These are phyloP conservation scores for Caenorhabditis elegans DNA, from an alignment of 1,140 invertebrate genomes.

Conservation along the genomic window WBcel235 BX284603.4:13023501-13024000, in stretches of 20 bases:
- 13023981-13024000: no score
- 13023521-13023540: slow-evolving; percentile 34
- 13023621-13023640: slow-evolving; percentile 62
- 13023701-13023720: slow-evolving; percentile 38
- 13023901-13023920: background rate
- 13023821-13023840: slow-evolving; percentile 56
- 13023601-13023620: slow-evolving; percentile 60
- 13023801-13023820: slow-evolving; percentile 63
- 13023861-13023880: slow-evolving; percentile 47
- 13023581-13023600: slow-evolving; percentile 55
- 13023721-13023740: background rate
- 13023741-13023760: slow-evolving; percentile 58
- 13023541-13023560: slow-evolving; percentile 54
- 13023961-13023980: no score
- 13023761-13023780: slow-evolving; percentile 63
- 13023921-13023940: slow-evolving; percentile 7
- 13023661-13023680: no score
- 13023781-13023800: slow-evolving; percentile 62
- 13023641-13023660: slow-evolving; percentile 64
- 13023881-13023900: background rate
- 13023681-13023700: no score
- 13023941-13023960: no score
- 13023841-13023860: slow-evolving; percentile 38
- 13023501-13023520: slow-evolving; percentile 34
- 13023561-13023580: slow-evolving; percentile 56